Percentiles rank a stretch among this genome's conserved stretches.
Evolutionary conservation across 2,888 invertebrate species (phyloP).

Genomic region (Clunio marinus): DNA sequence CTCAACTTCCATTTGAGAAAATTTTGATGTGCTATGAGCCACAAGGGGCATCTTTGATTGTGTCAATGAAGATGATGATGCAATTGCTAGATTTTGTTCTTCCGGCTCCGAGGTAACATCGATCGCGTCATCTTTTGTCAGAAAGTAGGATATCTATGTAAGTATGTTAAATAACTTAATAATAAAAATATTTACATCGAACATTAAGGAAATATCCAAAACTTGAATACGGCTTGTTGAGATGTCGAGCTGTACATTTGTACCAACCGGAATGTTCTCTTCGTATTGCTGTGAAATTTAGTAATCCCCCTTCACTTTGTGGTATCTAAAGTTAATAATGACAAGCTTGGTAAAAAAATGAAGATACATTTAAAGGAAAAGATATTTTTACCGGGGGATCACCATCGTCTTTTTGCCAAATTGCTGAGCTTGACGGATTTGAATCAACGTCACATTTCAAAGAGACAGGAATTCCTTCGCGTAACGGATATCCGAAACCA

Average conservation of each 20-base stretch:
- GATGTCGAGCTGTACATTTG: slow-evolving; percentile 81
- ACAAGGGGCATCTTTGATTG: slow-evolving; percentile 16
- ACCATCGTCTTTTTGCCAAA: slow-evolving; percentile 70
- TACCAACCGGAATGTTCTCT: slow-evolving; percentile 88
- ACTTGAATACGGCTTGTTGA: slow-evolving; percentile 78
- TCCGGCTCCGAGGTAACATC: slow-evolving; percentile 60
- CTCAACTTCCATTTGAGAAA: slow-evolving; percentile 73
- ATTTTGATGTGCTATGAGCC: slow-evolving; percentile 50
- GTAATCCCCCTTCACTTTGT: slow-evolving; percentile 71
- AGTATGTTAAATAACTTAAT: neutral
- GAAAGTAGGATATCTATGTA: neutral
- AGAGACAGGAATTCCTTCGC: slow-evolving; percentile 83
- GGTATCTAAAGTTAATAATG: too few relatives aligned
- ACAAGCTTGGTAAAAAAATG: too few relatives aligned
- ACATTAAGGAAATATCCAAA: slow-evolving; percentile 89
- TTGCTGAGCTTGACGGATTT: slow-evolving; percentile 79
- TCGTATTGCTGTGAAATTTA: slow-evolving; percentile 77
- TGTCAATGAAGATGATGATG: slow-evolving; percentile 47
- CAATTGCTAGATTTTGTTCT: slow-evolving; percentile 57
- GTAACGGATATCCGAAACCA: slow-evolving; percentile 84
- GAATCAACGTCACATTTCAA: slow-evolving; percentile 91
- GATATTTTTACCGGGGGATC: slow-evolving; percentile 57
- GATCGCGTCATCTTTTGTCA: slow-evolving; percentile 50
- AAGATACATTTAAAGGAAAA: too few relatives aligned
- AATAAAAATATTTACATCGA: slow-evolving; percentile 58